Evolutionary conservation across 2,888 invertebrate genomes (phyloP).

Genomic region (Monoplex corrugatus): DNA sequence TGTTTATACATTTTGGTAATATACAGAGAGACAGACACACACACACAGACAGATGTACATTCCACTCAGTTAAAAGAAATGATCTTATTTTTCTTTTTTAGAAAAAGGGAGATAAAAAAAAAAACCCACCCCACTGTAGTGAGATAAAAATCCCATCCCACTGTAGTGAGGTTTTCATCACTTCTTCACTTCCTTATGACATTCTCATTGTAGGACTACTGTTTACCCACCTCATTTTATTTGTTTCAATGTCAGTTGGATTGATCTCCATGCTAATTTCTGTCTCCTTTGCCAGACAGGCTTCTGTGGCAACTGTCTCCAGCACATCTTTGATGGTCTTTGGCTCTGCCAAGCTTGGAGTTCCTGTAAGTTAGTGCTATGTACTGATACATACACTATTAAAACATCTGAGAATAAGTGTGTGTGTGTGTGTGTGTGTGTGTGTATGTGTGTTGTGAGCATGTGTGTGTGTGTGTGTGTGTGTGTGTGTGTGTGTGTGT

Average conservation of each 20-base stretch:
- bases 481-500: conserved; percentile 7
- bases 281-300: conserved; percentile 57
- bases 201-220: background rate
- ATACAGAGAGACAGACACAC: background rate
- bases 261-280: conserved; percentile 79
- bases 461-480: too few relatives aligned
- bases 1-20: too few relatives aligned
- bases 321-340: conserved; percentile 67
- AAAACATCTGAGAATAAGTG: background rate
- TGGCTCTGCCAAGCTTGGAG: conserved; percentile 76
- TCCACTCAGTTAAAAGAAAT: background rate
- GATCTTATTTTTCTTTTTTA: background rate
- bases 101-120: background rate
- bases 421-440: background rate
- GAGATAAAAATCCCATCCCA: too few relatives aligned
- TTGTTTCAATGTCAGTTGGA: conserved; percentile 70
- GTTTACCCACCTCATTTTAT: conserved; percentile 65
- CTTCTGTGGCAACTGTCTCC: conserved; percentile 57
- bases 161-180: too few relatives aligned
- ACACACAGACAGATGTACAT: too few relatives aligned
- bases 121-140: too few relatives aligned
- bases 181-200: too few relatives aligned
- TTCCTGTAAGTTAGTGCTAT: conserved; percentile 63
- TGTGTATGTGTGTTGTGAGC: too few relatives aligned
- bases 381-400: background rate